Evolutionary conservation across 2,888 invertebrate species (phyloP).

Genomic region (Lepidochitona cinerea): DNA sequence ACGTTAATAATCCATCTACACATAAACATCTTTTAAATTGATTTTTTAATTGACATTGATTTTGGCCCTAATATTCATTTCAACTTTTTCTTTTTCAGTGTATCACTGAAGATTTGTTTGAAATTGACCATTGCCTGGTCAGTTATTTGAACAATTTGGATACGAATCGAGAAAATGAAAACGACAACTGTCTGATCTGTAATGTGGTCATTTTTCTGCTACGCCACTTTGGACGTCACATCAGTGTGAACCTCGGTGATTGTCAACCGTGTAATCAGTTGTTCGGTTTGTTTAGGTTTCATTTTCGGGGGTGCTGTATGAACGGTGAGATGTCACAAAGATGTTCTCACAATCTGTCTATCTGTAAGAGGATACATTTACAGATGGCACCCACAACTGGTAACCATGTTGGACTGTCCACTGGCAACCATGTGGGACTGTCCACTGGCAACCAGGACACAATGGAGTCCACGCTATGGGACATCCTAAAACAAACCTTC

Average conservation of each 20-base stretch:
- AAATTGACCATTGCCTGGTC: background rate
- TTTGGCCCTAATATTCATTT: no score
- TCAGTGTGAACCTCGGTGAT: background rate
- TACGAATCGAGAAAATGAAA: background rate
- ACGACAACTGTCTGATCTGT: constrained; percentile 18
- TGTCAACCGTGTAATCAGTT: constrained; percentile 35
- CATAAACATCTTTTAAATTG: no score
- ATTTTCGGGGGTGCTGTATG: constrained; percentile 26
- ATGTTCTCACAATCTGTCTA: constrained; percentile 7
- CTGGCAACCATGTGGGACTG: no score
- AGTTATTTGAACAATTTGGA: background rate
- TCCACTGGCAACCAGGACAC: background rate
- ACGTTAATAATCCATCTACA: no score
- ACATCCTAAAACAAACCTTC: constrained; percentile 3
- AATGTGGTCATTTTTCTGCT: constrained; percentile 19
- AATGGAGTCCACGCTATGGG: background rate
- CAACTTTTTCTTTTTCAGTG: no score
- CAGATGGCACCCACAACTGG: background rate
- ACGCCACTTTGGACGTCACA: constrained; percentile 36
- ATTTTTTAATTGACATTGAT: no score
- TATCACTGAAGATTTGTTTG: background rate
- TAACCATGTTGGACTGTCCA: background rate
- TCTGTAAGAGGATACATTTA: background rate
- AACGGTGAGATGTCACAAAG: background rate
- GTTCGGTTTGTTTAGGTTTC: constrained; percentile 30